Evolutionary conservation across 2,888 invertebrate species (phyloP).

Genomic region (Cybosia mesomella): DNA sequence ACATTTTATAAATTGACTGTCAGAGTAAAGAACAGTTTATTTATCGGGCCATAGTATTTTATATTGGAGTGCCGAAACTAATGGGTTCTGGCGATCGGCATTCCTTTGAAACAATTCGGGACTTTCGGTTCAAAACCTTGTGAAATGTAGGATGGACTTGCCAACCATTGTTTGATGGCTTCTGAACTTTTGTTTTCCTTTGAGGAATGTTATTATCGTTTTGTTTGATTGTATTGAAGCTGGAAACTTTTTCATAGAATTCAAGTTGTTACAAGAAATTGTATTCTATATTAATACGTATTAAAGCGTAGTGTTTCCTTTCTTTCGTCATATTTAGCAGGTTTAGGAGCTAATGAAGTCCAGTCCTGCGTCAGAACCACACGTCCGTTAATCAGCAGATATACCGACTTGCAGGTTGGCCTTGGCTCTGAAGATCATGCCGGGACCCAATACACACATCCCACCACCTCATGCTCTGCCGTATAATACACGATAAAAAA

Average conservation of each 20-base stretch:
- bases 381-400: too few species aligned
- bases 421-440: too few species aligned
- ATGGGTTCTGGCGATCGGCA: slow-evolving; percentile 57
- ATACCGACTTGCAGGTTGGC: too few species aligned
- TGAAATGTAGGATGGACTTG: slow-evolving; percentile 38
- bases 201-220: background rate
- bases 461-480: too few species aligned
- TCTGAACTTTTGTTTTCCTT: slow-evolving; percentile 12
- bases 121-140: slow-evolving; percentile 42
- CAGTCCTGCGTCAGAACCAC: too few species aligned
- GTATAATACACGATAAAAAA: too few species aligned
- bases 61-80: slow-evolving; percentile 53
- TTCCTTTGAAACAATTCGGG: slow-evolving; percentile 60
- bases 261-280: background rate
- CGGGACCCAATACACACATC: too few species aligned
- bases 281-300: background rate
- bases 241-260: background rate
- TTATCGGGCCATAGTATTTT: slow-evolving; percentile 50
- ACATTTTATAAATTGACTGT: slow-evolving; percentile 55
- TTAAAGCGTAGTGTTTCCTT: background rate
- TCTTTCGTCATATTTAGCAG: too few species aligned
- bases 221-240: background rate
- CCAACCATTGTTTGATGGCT: slow-evolving; percentile 14
- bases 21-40: slow-evolving; percentile 54
- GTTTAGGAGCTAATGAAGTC: background rate